Base-by-base conservation (phyloP, 1,140 invertebrate genomes). In the Ganaspis sp. region DNA sequence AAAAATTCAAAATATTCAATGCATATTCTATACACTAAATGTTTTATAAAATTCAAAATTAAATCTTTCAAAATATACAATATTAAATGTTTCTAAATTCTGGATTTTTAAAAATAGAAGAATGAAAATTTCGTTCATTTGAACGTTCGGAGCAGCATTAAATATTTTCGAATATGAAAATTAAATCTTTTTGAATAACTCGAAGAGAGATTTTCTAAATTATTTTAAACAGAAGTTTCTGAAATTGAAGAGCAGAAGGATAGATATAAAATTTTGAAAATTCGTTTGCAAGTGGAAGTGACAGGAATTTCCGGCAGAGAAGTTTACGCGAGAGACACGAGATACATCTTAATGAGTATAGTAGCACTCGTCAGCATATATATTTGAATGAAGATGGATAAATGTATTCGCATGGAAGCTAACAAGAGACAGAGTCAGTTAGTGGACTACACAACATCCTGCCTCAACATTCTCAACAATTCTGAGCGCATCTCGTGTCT, bases 261-360 rank as follows among this genome's bases (percentile, higher is more conserved):
- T 15, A 45, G 12, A 23, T 26, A 6, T 9, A 64, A 64, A 26
- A 64, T 29, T 26, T 64, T 64, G 23, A 64, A 64, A 64, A 64
- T 64, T 58, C 4, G 26, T 26, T 64, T 29, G 58, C 8, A 26
- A 26, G 23, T 64, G 26, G 58, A 15, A 26, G 75, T 81, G 78
- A 81, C 82, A 83, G 81, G 53, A 79, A 76, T 77, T 83, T 83
- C 82, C 82, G 82, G 82, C 78, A 76, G 73, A 81, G 72, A 81
- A 80, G 19, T 72, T 74, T 40, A 38, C 88, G 86, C 87, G 89
- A 90, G 88, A 90, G 87, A 89, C 89, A 90, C 86, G 89, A 90
- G 88, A 90, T 87, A 89, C 89, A 90, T 91, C 87, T 82, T 86
- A 90, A 91, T 90, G 90, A 90, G 85, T 75, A 77, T 83, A 77